Base-by-base conservation (phyloP, 2,888 invertebrate genomes). In the Hydrotaea cyrtoneurina region DNA sequence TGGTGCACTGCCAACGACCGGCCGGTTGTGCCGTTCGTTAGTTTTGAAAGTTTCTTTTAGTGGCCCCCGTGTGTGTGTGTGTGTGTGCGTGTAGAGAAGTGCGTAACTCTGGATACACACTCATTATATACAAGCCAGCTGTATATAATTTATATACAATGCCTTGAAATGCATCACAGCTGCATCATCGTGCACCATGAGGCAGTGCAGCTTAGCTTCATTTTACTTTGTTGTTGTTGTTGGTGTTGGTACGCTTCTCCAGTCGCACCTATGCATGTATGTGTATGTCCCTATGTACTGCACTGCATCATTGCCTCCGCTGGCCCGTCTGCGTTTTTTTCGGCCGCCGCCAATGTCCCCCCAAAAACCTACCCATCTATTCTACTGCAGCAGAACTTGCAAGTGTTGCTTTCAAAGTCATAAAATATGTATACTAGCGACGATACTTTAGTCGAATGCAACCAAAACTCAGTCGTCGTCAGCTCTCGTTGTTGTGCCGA, bases 81-180 rank as follows among this genome's bases (percentile, higher is more conserved):
- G n/a, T 64, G 53, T 13, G 26, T 55, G 50, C 46, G 17, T n/a
- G 50, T 31, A 23, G 15, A 62, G 19, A 62, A 15, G 15, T 5
- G 21, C 50, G 55, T 17, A 17, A n/a, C 39, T 46, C 8, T 46
- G 31, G 31, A n/a, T 62, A 2, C 69, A 26, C 43, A 15, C 31
- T 39, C 39, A n/a, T n/a, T n/a, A n/a, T n/a, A n/a, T n/a, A n/a
- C n/a, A n/a, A n/a, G 13, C 50, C 50, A 50, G 13, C 50, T 50
- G n/a, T n/a, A 50, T n/a, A 50, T 79, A 76, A 64, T 21, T 72
- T n/a, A 50, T 50, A 50, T 50, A 50, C 8, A 15, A 21, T 57
- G 53, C 43, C 21, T 78, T 21, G 53, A 78, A 78, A 75, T 83
- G 83, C 83, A 83, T 77, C 74, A 31, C 31, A 71, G 80, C 73